Conservation (phyloP, 1,140 invertebrate genomes). For the Platyura marginata region DNA sequence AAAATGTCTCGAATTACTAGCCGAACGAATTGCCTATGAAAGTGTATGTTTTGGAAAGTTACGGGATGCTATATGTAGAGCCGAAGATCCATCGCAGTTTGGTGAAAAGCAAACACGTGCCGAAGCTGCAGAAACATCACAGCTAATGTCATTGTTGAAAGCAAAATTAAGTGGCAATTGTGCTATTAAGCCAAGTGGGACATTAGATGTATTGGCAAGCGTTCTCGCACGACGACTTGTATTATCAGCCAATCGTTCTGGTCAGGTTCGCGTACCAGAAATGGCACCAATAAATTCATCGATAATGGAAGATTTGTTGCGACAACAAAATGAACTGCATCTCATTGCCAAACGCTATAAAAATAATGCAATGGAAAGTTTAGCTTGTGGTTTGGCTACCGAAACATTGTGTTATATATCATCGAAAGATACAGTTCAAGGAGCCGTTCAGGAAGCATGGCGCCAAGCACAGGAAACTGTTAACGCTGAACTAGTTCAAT, state of each 20-base stretch:
- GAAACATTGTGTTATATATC: slow-evolving; percentile 37
- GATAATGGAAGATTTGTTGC: slow-evolving; percentile 32
- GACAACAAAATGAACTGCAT: slow-evolving; percentile 38
- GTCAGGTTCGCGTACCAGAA: background rate
- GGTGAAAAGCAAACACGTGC: slow-evolving; percentile 13
- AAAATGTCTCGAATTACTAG: slow-evolving; percentile 44
- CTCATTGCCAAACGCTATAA: slow-evolving; percentile 41
- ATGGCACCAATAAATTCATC: slow-evolving; percentile 12
- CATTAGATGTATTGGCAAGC: slow-evolving; percentile 9
- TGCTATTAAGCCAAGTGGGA: slow-evolving; percentile 9
- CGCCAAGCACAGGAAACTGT: slow-evolving; percentile 45
- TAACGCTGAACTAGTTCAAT: slow-evolving; percentile 48
- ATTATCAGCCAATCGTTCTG: slow-evolving; percentile 4
- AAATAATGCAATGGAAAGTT: slow-evolving; percentile 40
- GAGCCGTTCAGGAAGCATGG: slow-evolving; percentile 42
- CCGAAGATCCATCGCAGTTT: slow-evolving; percentile 8
- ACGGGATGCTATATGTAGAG: slow-evolving; percentile 9
- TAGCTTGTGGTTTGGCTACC: slow-evolving; percentile 41
- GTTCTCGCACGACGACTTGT: slow-evolving; percentile 10
- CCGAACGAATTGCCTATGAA: slow-evolving; percentile 58
- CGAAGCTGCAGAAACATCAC: slow-evolving; percentile 47
- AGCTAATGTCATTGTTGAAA: slow-evolving; percentile 47
- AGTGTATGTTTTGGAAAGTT: slow-evolving; percentile 23
- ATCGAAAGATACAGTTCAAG: slow-evolving; percentile 17
- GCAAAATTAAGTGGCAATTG: slow-evolving; percentile 35